Base-by-base conservation (phyloP, 1,140 invertebrate genomes). In the Achatina immaculata region DNA sequence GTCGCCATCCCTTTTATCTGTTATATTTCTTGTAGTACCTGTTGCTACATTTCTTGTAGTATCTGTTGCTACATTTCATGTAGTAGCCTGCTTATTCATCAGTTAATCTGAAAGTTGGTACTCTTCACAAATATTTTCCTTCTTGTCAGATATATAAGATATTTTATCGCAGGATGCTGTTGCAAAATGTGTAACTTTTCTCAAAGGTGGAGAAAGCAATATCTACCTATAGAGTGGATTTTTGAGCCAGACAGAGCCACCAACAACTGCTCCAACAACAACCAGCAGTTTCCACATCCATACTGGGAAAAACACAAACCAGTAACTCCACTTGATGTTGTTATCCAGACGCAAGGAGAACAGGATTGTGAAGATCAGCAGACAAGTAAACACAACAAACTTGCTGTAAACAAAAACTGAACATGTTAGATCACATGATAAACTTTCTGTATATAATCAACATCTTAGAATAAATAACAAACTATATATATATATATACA, bases 231-330 rank as follows among this genome's bases (percentile, higher is more conserved):
- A 96, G 87, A 98, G 96, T 51, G 97, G 97, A 92, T 98, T 95
- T 86, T 95, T 94, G 94, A 96, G 97, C 97, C 97, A 99, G 6
- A 98, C 95, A 88, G 96, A 96, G 85, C 96, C 97, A 42, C 97
- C 97, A 51, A 98, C 93, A 74, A 95, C 93, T 62, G 97, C 96
- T 82, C 97, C 97, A 71, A 94, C 88, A 55, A 98, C 95, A 28
- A 98, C 97, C 87, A 98, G 94, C 81, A 94, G 92, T 91, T 99
- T 99, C 97, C 98, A 99, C 82, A 98, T 94, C 97, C 97, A 99
- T 90, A 99, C 94, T 69, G 97, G 97, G 43, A 95, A 94, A 90
- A 99, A 99, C 36, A 99, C 94, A 9, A 95, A 94, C 96, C 97
- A 98, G 89, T 96, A 99, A 81, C 95, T 98, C 96, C 96, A 98